Conservation (phyloP, 2,113 vertebrate genomes). For the Corythornis madagascariensis region DNA sequence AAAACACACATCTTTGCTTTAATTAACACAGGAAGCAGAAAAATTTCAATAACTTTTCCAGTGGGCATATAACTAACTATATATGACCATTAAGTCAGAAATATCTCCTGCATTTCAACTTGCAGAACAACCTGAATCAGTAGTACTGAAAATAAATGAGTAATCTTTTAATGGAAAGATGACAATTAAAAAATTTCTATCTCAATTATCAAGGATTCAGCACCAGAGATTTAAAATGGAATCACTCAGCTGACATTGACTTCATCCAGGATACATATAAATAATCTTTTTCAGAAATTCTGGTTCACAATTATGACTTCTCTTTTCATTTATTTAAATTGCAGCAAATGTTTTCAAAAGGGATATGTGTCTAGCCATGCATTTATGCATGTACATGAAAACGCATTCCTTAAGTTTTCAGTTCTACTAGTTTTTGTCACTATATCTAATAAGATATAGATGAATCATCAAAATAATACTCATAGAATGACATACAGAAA, state of each 20-base stretch:
- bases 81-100: not conserved
- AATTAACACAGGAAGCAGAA: not conserved
- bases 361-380: not conserved
- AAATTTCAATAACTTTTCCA: not conserved
- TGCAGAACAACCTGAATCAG: not conserved
- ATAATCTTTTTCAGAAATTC: not conserved
- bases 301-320: not conserved
- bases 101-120: not conserved
- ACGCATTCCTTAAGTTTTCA: not conserved
- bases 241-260: not conserved
- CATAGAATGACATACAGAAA: not conserved
- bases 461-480: not conserved
- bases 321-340: not conserved
- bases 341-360: not conserved
- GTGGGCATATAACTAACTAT: not conserved
- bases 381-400: not conserved
- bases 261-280: not conserved
- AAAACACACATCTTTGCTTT: not conserved
- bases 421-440: not conserved
- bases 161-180: not conserved
- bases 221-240: not conserved
- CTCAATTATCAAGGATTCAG: not conserved
- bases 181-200: not conserved
- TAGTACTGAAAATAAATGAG: not conserved
- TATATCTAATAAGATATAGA: not conserved